Base-by-base conservation (phyloP, 2,888 invertebrate species). In the Macrophya alboannulata region DNA sequence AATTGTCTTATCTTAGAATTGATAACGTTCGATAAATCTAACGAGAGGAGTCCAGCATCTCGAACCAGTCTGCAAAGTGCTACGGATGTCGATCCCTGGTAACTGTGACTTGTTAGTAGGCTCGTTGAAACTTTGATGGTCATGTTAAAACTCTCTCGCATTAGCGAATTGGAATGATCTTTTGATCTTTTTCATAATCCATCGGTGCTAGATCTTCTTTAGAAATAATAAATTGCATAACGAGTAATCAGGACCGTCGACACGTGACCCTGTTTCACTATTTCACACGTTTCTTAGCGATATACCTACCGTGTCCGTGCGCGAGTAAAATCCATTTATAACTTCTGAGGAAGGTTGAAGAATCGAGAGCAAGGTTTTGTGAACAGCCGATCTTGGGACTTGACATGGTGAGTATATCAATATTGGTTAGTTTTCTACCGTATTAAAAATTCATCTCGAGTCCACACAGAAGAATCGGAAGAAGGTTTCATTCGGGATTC, bases 321-420 rank as follows among this genome's bases (percentile, higher is more conserved):
- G 51, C 37, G 77, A 77, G 55, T 3, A 77, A 77, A 77, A 77
- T 77, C 77, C 77, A 77, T 77, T 59, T 65, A 81, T 62, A 81
- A 59, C 62, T 62, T 43, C 65, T 62, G n/a, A 45, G 81, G 65
- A 81, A 81, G 81, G 81, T 81, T 81, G 81, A 43, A 62, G 65
- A 81, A 81, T 81, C 81, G 62, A 81, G 81, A 81, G 81, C 81
- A 81, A 81, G 81, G 81, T 62, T 81, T 59, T 81, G 43, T 43
- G 59, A 62, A 21, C 81, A 81, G 81, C 81, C 40, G 17, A 81
- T 81, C 43, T 81, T 81, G 59, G 62, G 62, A 40, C 62, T 65
- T 81, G 81, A 81, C 81, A 81, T 81, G 81, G 81, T 81, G 81
- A 81, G 81, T 62, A 81, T 81, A 81, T 81, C 81, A 65, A 81